phyloP scores from a whole-genome alignment of 2,888 invertebrate species.

The Leucophenga montana region DNA sequence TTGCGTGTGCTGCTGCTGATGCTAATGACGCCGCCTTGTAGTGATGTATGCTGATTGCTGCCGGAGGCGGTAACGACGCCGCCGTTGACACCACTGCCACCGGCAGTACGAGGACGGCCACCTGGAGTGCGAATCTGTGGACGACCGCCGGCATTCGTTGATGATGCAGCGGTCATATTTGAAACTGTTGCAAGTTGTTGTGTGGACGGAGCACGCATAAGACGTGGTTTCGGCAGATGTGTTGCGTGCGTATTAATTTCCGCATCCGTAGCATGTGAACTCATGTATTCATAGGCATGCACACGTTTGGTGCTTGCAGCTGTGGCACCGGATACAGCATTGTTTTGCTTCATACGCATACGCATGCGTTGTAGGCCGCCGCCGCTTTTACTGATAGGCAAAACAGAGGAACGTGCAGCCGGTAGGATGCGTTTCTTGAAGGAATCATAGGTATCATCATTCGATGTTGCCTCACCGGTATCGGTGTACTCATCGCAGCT shows the following conservation, averaged over 20 bases:
- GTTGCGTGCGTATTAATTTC: slow-evolving; percentile 36
- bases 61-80: too few species aligned
- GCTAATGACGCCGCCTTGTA: slow-evolving; percentile 40
- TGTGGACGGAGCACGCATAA: slow-evolving; percentile 47
- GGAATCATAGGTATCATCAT: slow-evolving; percentile 54
- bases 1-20: slow-evolving; percentile 52
- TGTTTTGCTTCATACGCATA: background rate
- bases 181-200: slow-evolving; percentile 19
- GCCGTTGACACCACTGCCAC: background rate
- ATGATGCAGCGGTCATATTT: slow-evolving; percentile 35
- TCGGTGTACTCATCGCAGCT: slow-evolving; percentile 27
- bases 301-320: slow-evolving; percentile 37
- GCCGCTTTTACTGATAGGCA: background rate
- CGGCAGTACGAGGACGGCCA: too few species aligned
- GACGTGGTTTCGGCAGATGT: slow-evolving; percentile 43
- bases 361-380: background rate
- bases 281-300: slow-evolving; percentile 9
- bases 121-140: background rate
- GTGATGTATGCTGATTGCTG: background rate
- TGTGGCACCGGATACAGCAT: background rate
- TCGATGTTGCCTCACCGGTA: slow-evolving; percentile 49
- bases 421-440: slow-evolving; percentile 58
- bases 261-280: background rate
- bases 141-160: slow-evolving; percentile 28
- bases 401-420: slow-evolving; percentile 54